phyloP scores from a whole-genome alignment of 2,888 invertebrate genomes.

The Andrena bucephala region DNA sequence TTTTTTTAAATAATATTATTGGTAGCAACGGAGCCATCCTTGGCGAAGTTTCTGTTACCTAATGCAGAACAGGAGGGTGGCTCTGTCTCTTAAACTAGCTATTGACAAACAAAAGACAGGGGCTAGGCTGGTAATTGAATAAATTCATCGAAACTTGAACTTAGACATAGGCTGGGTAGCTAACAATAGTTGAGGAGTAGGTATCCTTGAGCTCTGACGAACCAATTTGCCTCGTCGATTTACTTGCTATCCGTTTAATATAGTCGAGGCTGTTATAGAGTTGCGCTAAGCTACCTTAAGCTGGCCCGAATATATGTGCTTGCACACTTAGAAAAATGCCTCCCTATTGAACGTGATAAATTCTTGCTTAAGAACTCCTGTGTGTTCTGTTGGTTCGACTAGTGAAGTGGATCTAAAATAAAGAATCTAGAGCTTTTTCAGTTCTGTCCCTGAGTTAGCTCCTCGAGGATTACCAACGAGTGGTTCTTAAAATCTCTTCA shows the following conservation, averaged over 20 bases:
- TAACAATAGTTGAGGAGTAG: conserved; percentile 40
- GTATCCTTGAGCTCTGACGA: conserved; percentile 35
- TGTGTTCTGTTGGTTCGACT: conserved; percentile 9
- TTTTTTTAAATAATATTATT: background rate
- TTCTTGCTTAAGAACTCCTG: conserved; percentile 47
- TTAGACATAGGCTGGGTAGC: background rate
- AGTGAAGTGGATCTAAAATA: conserved; percentile 8
- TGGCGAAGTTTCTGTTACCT: background rate
- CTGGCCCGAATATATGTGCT: conserved; percentile 27
- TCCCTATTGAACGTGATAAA: conserved; percentile 53
- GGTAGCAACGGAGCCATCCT: background rate
- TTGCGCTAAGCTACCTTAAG: conserved; percentile 60
- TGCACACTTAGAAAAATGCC: conserved; percentile 44
- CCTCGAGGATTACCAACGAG: no score
- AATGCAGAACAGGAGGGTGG: background rate
- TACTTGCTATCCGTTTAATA: conserved; percentile 48
- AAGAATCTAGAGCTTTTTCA: no score
- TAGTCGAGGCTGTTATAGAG: conserved; percentile 43
- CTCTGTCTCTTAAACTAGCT: background rate
- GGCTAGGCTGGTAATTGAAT: background rate
- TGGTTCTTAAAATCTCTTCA: no score
- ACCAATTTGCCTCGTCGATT: conserved; percentile 45
- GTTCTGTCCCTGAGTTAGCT: no score
- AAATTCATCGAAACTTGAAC: conserved; percentile 3
- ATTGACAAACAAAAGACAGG: background rate